These are phyloP conservation scores for Melanchra persicariae DNA, from an alignment of 2,888 invertebrate species.

Conservation along the genomic window DNA sequence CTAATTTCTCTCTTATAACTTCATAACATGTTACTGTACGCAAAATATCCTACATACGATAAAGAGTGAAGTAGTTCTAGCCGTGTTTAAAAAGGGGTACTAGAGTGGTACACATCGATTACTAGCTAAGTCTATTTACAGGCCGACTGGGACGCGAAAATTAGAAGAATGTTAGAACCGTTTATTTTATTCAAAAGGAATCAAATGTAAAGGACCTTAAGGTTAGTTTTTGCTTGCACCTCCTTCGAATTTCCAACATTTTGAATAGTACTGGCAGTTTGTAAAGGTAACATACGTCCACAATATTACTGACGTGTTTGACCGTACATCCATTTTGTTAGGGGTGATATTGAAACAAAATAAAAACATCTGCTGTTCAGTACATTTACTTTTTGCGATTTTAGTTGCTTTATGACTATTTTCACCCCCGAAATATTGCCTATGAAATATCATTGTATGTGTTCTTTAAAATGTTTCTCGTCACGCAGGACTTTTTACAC, in stretches of 20 bases:
- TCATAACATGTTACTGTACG: constrained; percentile 48
- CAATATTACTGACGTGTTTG: no score
- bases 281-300: no score
- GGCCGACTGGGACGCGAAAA: constrained; percentile 45
- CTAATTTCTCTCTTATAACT: constrained; percentile 10
- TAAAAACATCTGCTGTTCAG: no score
- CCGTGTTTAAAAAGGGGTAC: constrained; percentile 65
- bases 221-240: not conserved
- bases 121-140: constrained; percentile 65
- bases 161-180: not conserved
- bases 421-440: not conserved
- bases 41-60: constrained; percentile 57
- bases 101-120: constrained; percentile 60
- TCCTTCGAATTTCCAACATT: not conserved
- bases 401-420: not conserved
- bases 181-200: not conserved
- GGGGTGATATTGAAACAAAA: no score
- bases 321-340: no score
- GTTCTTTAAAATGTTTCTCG: not conserved
- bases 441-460: not conserved
- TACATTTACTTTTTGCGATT: not conserved
- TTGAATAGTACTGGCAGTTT: not conserved
- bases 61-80: constrained; percentile 68
- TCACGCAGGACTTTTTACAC: not conserved
- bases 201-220: not conserved